phyloP scores from a whole-genome alignment of 2,797 vertebrate species.

The Enteromius mattozi region DNA sequence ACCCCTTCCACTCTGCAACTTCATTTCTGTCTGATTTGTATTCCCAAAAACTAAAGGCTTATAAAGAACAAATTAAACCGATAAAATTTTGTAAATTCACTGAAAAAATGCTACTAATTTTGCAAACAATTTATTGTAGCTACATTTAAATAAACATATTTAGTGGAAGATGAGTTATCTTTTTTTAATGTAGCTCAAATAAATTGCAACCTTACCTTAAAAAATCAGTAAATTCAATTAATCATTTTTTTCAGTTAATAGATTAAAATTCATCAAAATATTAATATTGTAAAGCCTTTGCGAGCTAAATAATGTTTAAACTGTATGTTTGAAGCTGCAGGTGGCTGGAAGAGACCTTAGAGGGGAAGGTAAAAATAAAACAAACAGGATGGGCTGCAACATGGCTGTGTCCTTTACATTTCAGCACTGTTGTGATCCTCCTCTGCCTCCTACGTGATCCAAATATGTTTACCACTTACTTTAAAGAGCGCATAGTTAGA shows the following conservation, averaged over 20 bases:
- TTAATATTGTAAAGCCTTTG: neutral
- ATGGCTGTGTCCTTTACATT: slow-evolving; percentile 26
- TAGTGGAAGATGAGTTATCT: no score
- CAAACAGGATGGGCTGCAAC: slow-evolving; percentile 58
- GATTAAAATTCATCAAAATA: neutral
- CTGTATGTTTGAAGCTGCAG: slow-evolving; percentile 33
- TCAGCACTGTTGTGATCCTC: neutral
- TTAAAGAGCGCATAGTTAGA: slow-evolving; percentile 39
- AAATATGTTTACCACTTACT: slow-evolving; percentile 38
- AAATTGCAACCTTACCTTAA: no score
- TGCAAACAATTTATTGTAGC: no score
- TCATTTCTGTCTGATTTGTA: neutral
- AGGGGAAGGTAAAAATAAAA: slow-evolving; percentile 37
- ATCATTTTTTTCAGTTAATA: neutral
- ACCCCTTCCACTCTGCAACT: neutral
- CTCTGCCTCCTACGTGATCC: neutral
- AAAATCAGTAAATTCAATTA: no score
- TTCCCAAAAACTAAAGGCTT: neutral
- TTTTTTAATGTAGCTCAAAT: neutral
- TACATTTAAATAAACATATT: no score
- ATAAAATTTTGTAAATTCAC: no score
- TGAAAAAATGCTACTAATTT: no score
- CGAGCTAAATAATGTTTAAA: neutral
- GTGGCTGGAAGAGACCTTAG: slow-evolving; percentile 32
- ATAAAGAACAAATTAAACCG: neutral